Evolutionary conservation across 1,140 invertebrate species (phyloP), one percentile per base, ranked within the genome.

Genomic region (Sycophaga agraensis): DNA sequence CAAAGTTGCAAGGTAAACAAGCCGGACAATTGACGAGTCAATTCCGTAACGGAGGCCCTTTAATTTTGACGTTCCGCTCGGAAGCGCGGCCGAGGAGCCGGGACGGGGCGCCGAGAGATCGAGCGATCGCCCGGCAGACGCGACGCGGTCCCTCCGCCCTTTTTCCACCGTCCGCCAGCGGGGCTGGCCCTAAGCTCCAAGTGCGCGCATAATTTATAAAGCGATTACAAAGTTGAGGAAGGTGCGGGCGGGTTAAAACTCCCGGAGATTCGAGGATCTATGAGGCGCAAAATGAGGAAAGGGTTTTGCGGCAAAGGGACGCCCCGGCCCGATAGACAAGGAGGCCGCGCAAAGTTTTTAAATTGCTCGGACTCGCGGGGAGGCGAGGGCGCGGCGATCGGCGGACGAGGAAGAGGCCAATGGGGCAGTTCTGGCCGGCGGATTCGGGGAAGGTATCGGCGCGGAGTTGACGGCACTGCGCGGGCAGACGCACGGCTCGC

Each of bases 381-480:
- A 53, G 49, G 49, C 45, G 74, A 73, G 74, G 68, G 70, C 66
- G 67, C n/a, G 68, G 68, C 73, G 77, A 78, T 80, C 77, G 78
- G 73, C 73, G 74, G 77, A 77, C 77, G 78, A 80, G 79, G 77
- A 79, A 78, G 76, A 78, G 72, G 70, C 70, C 66, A 68, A 65
- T 54, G 56, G 58, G 50, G 63, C 67, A 70, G 40, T 70, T 70
- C 63, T 60, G 65, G 68, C 56, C 63, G 59, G 68, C 56, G 63
- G 56, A 67, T 59, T 66, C 56, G 43, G 45, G n/a, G 35, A 26
- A 39, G 22, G 24, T 45, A 22, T 45, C 43, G 43, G 9, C 1
- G n/a, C n/a, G n/a, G n/a, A n/a, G n/a, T n/a, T n/a, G n/a, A n/a
- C n/a, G n/a, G n/a, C n/a, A n/a, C n/a, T n/a, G n/a, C n/a, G n/a